Conservation (phyloP, 2,797 vertebrate species). For the Mus caroli region DNA sequence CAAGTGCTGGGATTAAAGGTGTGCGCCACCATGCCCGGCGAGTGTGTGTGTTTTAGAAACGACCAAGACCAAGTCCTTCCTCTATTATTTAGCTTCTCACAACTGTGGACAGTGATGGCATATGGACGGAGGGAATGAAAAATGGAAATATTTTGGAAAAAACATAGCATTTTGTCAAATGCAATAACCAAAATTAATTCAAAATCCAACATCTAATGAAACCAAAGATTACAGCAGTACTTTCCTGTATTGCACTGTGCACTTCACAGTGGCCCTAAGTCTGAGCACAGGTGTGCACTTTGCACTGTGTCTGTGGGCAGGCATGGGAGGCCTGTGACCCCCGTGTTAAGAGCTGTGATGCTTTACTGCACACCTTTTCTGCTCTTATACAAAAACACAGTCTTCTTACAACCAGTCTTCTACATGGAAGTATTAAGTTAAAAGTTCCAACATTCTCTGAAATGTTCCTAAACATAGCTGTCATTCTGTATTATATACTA, state of each 20-base stretch:
- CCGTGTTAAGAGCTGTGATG: too few relatives aligned
- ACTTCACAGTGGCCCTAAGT: not conserved
- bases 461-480: not conserved
- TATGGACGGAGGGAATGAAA: not conserved
- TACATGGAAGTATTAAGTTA: not conserved
- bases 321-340: rapidly evolving
- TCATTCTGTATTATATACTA: not conserved
- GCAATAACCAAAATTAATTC: not conserved
- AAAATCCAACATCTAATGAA: not conserved
- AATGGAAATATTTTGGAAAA: not conserved
- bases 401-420: not conserved
- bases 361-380: not conserved
- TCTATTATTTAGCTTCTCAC: not conserved
- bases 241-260: not conserved
- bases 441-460: not conserved
- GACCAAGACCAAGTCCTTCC: not conserved
- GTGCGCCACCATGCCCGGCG: too few relatives aligned
- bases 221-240: not conserved
- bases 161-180: not conserved
- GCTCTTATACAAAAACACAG: not conserved
- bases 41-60: not conserved
- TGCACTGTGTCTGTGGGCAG: too few relatives aligned
- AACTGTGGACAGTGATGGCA: not conserved
- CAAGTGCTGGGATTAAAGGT: too few relatives aligned
- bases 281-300: not conserved